Evolutionary conservation across 2,888 invertebrate species (phyloP), one percentile per base, ranked within the genome.

Genomic region (Stenchaetothrips biformis): DNA sequence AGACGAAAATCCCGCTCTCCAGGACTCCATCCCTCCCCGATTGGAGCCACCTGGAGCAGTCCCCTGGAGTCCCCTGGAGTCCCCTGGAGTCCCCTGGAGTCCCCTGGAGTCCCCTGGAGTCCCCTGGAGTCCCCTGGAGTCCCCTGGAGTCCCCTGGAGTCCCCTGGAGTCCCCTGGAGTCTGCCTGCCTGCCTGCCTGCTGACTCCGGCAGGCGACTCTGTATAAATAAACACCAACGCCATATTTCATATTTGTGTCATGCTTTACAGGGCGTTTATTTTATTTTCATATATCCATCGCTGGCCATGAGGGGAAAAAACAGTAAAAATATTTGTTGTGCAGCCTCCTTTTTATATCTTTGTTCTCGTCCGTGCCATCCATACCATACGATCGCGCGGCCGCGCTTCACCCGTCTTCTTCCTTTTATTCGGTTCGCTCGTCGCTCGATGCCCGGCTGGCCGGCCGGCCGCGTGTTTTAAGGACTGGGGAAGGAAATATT

Each of bases 271-370:
- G 25, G 21, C 67, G 67, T 74, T 74, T 74, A 74, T 74, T 74
- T 74, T 74, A 74, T 74, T 74, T 74, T 74, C 67, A 74, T 74
- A 74, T 74, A 74, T 74, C 67, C 67, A 74, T 74, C 67, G 67
- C 25, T 25, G 8, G 9, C 21, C 11, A 21, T 9, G 25, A 74
- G 25, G 53, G 53, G 53, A 21, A 11, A 25, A 21, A 67, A 74
- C 67, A 74, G 21, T 25, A 74, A 74, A 74, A 74, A 21, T 74
- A 74, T 74, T 74, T 74, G 67, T 74, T 21, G 67, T 11, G 59
- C 59, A 6, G 59, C 59, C 59, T 59, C 59, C 59, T 16, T 18
- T 53, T 53, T 53, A 53, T 53, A 53, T 53, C 53, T 53, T 53
- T 53, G 53, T 53, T 53, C 53, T 53, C 11, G 53, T 53, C 53